Base-by-base conservation (phyloP, 2,888 invertebrate species). In the Hecatera dysodea region DNA sequence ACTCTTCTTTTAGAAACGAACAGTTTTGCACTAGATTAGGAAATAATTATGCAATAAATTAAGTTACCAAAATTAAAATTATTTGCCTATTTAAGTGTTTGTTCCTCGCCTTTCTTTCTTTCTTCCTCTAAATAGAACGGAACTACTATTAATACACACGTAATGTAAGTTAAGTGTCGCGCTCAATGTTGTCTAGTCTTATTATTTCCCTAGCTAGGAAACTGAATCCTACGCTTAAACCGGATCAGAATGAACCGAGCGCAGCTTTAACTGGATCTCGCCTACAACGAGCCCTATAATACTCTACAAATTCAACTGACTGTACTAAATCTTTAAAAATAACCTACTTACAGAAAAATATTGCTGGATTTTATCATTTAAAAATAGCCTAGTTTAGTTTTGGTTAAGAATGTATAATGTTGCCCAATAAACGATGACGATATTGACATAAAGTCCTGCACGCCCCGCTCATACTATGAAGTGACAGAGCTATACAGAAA, bases 201-300 rank as follows among this genome's bases (percentile, higher is more conserved):
- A 86, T 88, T 88, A 88, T 87, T 86, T 84, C 74, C 75, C 79
- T 82, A 83, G 85, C 83, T 85, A 83, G 82, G 71, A 85, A 88
- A 87, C 88, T 85, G 87, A 85, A 89, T 90, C 83, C 86, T 85
- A 85, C 79, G 88, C 89, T 92, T 91, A 90, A 90, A 87, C 85
- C 75, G 90, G 91, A 90, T 89, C 90, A 91, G 82, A 84, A 77
- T 82, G 85, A 87, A 88, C 88, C 83, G 86, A 82, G 86, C 83
- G 86, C 77, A 84, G 90, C 84, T 88, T 91, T 91, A 90, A 89
- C 85, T 82, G 86, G 89, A 90, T 91, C 88, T 85, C 82, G 78
- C 72, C 73, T 82, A 88, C 87, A 86, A 83, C 81, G 82, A 80
- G 78, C 83, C 82, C 81, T 87, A 84, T 88, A 89, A 87, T 86